These are phyloP conservation scores for Drosophila kepulauana DNA, from an alignment of 1,140 invertebrate genomes.

Conservation along the genomic window DNA sequence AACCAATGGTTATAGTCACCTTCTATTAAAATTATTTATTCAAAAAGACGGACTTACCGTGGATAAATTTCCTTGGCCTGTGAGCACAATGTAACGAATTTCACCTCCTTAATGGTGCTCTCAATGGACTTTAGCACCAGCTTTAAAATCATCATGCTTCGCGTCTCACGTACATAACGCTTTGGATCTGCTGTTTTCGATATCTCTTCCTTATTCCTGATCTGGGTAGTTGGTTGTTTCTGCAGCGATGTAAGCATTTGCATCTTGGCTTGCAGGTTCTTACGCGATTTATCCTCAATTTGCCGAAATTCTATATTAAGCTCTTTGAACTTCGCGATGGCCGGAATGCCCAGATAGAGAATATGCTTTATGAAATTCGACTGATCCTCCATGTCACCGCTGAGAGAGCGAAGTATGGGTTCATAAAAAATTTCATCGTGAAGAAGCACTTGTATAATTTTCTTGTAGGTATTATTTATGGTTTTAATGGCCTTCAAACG, in stretches of 20 bases:
- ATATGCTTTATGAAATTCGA: constrained; percentile 79
- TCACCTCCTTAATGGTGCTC: constrained; percentile 72
- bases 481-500: constrained; percentile 79
- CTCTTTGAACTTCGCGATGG: constrained; percentile 72
- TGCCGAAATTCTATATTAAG: constrained; percentile 63
- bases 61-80: constrained; percentile 79
- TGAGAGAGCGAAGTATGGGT: constrained; percentile 75
- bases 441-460: constrained; percentile 74
- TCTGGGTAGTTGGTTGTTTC: neutral
- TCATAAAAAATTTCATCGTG: constrained; percentile 83
- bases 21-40: neutral
- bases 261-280: constrained; percentile 65
- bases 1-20: too few species aligned
- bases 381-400: constrained; percentile 78
- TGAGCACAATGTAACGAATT: constrained; percentile 73
- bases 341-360: constrained; percentile 75
- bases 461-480: constrained; percentile 77
- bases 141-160: constrained; percentile 74
- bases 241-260: constrained; percentile 55
- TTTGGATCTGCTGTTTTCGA: constrained; percentile 46
- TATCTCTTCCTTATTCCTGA: constrained; percentile 40
- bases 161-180: constrained; percentile 77
- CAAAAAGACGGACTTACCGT: constrained; percentile 37
- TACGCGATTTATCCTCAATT: constrained; percentile 66
- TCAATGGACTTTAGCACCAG: constrained; percentile 70